Percentiles rank a stretch among this genome's conserved stretches.
Evolutionary conservation across 1,140 invertebrate species (phyloP).

Genomic region (Stegodyphus dumicola): DNA sequence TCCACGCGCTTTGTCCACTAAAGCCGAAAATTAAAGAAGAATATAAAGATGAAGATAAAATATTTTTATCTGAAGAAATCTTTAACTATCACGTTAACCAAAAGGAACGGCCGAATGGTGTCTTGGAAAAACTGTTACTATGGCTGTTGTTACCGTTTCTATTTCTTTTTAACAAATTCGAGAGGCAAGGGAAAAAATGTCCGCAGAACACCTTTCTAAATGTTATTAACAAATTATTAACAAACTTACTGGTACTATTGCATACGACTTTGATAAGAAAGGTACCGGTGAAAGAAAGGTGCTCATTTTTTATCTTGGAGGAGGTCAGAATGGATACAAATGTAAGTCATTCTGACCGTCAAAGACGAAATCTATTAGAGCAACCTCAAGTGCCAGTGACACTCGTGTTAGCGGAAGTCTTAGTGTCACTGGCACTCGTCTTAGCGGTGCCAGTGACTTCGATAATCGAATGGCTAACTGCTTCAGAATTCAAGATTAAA

Average conservation of each 20-base stretch:
- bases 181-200: constrained; percentile 91
- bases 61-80: constrained; percentile 87
- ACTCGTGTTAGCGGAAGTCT: too few relatives aligned
- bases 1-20: too few relatives aligned
- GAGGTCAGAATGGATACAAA: constrained; percentile 87
- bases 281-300: constrained; percentile 76
- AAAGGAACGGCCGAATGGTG: constrained; percentile 75
- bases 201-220: constrained; percentile 73
- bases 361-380: constrained; percentile 96
- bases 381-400: constrained; percentile 95
- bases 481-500: constrained; percentile 96
- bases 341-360: constrained; percentile 92
- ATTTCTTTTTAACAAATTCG: constrained; percentile 90
- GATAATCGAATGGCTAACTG: constrained; percentile 95
- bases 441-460: too few relatives aligned
- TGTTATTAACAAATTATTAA: constrained; percentile 79
- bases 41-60: constrained; percentile 85
- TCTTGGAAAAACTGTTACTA: constrained; percentile 70
- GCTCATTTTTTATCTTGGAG: constrained; percentile 89
- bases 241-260: constrained; percentile 82
- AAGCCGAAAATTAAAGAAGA: constrained; percentile 71
- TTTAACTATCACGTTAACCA: constrained; percentile 86
- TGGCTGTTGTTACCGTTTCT: constrained; percentile 76
- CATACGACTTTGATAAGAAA: constrained; percentile 86
- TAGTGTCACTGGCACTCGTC: too few relatives aligned